A percentile compares a stretch with the other conserved stretches of the same genome.
Evolutionary conservation across 2,113 vertebrate genomes (phyloP).

Genomic region (Maccullochella peelii): DNA sequence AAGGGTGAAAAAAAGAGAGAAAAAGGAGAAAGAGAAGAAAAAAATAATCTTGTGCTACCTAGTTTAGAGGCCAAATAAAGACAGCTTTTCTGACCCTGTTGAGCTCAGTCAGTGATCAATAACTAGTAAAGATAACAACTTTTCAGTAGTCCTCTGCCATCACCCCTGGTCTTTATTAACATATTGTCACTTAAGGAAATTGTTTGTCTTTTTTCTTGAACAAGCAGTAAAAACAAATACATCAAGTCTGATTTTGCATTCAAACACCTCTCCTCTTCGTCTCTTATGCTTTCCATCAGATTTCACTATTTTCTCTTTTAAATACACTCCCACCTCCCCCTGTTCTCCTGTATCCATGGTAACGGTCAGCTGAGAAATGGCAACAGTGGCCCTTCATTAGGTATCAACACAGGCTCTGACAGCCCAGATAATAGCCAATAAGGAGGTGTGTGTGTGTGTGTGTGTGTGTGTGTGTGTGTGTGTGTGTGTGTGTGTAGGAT

Average conservation of each 20-base stretch:
- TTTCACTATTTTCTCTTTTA: conserved; percentile 18
- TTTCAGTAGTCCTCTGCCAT: neutral
- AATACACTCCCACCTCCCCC: conserved; percentile 27
- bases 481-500: conserved; percentile 17
- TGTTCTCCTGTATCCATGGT: conserved; percentile 86
- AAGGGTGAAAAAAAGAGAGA: neutral
- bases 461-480: conserved; percentile 51
- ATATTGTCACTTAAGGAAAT: neutral
- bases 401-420: conserved; percentile 93
- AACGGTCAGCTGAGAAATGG: conserved; percentile 94
- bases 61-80: neutral
- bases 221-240: conserved; percentile 1
- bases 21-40: neutral
- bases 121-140: neutral
- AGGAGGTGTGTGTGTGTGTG: conserved; percentile 73
- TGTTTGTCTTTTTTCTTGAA: neutral
- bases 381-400: conserved; percentile 96
- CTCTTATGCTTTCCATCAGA: conserved; percentile 12
- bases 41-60: neutral
- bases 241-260: conserved; percentile 16
- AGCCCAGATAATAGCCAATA: conserved; percentile 99
- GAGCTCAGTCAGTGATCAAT: neutral
- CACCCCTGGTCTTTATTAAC: neutral
- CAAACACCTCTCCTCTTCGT: neutral
- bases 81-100: neutral